Evolutionary conservation across 2,888 invertebrate species (phyloP).

Genomic region (Eupeodes latifasciatus): DNA sequence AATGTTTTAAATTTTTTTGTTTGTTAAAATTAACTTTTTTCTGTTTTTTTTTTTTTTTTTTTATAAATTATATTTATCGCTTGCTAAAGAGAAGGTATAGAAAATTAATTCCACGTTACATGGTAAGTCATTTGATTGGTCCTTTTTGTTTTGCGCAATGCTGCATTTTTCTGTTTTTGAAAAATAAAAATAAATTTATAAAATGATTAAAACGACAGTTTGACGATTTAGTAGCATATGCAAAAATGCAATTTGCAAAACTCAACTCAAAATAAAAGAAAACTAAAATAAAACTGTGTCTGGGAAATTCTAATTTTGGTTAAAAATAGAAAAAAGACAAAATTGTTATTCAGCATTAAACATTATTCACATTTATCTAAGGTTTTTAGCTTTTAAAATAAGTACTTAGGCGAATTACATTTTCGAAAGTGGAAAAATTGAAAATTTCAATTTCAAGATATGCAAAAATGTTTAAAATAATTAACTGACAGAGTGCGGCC

Average conservation of each 20-base stretch:
- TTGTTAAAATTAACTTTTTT: slow-evolving; percentile 18
- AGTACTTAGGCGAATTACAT: slow-evolving; percentile 37
- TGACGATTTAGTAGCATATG: slow-evolving; percentile 70
- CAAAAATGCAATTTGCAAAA: slow-evolving; percentile 35
- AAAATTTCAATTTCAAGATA: slow-evolving; percentile 47
- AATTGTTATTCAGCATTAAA: neutral
- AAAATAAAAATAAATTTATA: slow-evolving; percentile 42
- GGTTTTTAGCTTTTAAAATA: slow-evolving; percentile 23
- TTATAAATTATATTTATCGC: slow-evolving; percentile 36
- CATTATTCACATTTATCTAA: slow-evolving; percentile 14
- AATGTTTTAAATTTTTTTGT: neutral
- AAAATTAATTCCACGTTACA: slow-evolving; percentile 72
- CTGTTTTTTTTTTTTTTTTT: slow-evolving; percentile 7
- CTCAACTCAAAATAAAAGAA: neutral
- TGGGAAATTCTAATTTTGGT: slow-evolving; percentile 69
- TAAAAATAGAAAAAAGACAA: slow-evolving; percentile 58
- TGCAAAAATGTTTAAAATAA: slow-evolving; percentile 45
- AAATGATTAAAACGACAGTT: slow-evolving; percentile 61
- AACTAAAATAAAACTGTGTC: slow-evolving; percentile 3
- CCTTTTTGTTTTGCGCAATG: slow-evolving; percentile 42
- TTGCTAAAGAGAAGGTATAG: slow-evolving; percentile 41
- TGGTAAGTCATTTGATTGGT: slow-evolving; percentile 67
- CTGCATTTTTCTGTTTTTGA: slow-evolving; percentile 36
- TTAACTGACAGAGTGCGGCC: slow-evolving; percentile 62
- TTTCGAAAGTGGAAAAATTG: slow-evolving; percentile 56